phyloP scores from a whole-genome alignment of 2,888 invertebrate species.

The Diarsia brunnea region DNA sequence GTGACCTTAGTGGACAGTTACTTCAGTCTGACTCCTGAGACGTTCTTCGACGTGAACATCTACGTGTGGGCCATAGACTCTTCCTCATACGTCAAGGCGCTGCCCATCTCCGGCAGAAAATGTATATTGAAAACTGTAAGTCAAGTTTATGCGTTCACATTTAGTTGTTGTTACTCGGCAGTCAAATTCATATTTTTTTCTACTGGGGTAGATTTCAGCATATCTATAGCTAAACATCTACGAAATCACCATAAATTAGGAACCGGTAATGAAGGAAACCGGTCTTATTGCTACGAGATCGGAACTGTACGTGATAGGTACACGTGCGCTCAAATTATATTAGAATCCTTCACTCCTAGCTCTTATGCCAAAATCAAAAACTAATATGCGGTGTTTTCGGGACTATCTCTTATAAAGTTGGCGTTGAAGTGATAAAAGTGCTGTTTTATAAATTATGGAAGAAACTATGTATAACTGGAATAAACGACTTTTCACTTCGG shows the following conservation, averaged over 20 bases:
- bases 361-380: not conserved
- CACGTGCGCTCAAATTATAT: not conserved
- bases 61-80: slow-evolving; percentile 83
- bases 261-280: not conserved
- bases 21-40: slow-evolving; percentile 70
- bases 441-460: no score
- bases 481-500: not conserved
- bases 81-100: slow-evolving; percentile 76
- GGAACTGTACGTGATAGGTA: not conserved
- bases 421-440: no score
- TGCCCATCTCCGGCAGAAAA: slow-evolving; percentile 74
- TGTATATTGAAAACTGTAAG: slow-evolving; percentile 78
- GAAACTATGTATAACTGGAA: no score
- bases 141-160: not conserved
- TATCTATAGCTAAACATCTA: no score
- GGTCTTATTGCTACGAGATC: not conserved
- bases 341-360: not conserved
- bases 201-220: no score
- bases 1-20: slow-evolving; percentile 75
- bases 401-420: not conserved
- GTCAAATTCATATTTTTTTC: no score
- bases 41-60: slow-evolving; percentile 78
- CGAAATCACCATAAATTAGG: no score
- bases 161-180: not conserved
- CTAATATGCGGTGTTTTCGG: not conserved